Evolutionary conservation across 2,113 vertebrate species (phyloP).

Genomic region (Deroptyus accipitrinus): DNA sequence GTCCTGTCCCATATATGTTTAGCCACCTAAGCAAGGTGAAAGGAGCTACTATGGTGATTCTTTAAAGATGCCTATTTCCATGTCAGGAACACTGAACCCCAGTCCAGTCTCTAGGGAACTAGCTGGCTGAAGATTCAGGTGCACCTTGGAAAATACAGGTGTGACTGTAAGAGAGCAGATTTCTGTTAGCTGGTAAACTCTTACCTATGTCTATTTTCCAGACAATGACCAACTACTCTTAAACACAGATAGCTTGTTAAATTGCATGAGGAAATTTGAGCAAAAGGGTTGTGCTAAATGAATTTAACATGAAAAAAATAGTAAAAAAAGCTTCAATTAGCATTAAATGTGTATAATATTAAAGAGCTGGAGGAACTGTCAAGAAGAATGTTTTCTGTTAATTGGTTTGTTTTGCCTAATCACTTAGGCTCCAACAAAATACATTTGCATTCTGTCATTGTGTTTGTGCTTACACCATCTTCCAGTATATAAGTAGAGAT

Average conservation of each 20-base stretch:
- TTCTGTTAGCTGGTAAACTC: neutral
- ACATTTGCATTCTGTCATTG: neutral
- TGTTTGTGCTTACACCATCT: neutral
- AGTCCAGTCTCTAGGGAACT: neutral
- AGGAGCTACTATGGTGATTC: neutral
- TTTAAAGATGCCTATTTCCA: neutral
- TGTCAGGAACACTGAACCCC: neutral
- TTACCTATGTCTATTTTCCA: neutral
- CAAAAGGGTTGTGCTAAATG: conserved; percentile 28
- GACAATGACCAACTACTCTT: neutral
- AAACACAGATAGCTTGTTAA: conserved; percentile 52
- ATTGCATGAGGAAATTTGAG: conserved; percentile 63
- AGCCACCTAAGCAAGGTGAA: neutral
- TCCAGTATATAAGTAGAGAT: neutral
- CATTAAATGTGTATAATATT: neutral
- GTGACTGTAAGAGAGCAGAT: neutral
- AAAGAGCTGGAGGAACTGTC: conserved; percentile 15
- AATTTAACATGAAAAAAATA: neutral
- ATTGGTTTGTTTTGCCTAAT: conserved; percentile 16
- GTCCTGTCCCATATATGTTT: neutral
- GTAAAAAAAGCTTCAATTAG: conserved; percentile 4
- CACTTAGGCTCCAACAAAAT: neutral
- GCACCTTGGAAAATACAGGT: neutral
- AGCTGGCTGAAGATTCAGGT: neutral
- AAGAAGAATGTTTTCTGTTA: neutral